phyloP scores from a whole-genome alignment of 2,888 invertebrate species.

The Pandemis heparana region DNA sequence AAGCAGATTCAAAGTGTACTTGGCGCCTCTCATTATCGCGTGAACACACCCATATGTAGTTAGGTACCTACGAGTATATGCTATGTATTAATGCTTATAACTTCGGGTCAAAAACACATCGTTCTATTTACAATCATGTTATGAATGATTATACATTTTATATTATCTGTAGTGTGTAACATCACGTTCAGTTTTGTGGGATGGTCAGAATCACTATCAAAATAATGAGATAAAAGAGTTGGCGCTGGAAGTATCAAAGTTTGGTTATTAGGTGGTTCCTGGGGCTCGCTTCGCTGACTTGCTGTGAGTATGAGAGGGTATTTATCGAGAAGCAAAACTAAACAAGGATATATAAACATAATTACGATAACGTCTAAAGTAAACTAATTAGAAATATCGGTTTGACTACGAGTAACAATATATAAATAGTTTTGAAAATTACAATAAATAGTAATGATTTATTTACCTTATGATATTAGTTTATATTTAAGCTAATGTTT shows the following conservation, averaged over 20 bases:
- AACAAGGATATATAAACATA: neutral
- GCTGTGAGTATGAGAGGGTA: neutral
- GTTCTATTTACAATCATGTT: neutral
- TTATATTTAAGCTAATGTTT: neutral
- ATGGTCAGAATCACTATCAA: constrained; percentile 6
- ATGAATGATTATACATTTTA: neutral
- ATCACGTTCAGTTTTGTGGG: constrained; percentile 10
- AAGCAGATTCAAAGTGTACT: constrained; percentile 1
- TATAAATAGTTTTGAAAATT: neutral
- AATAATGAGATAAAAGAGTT: constrained; percentile 13
- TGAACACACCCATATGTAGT: neutral
- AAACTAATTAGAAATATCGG: neutral
- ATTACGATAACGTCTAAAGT: neutral
- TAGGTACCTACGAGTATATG: no score
- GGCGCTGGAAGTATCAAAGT: constrained; percentile 14
- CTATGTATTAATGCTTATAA: neutral
- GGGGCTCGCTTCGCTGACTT: neutral
- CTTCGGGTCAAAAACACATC: neutral
- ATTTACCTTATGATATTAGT: neutral
- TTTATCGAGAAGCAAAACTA: neutral
- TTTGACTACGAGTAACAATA: neutral
- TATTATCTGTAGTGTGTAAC: neutral
- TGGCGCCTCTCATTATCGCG: neutral
- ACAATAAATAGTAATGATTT: neutral
- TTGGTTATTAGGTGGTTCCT: neutral